Evolutionary conservation across 2,797 vertebrate species (phyloP), one percentile per base, ranked within the genome.

Genomic region (Periophthalmus magnuspinnatus): DNA sequence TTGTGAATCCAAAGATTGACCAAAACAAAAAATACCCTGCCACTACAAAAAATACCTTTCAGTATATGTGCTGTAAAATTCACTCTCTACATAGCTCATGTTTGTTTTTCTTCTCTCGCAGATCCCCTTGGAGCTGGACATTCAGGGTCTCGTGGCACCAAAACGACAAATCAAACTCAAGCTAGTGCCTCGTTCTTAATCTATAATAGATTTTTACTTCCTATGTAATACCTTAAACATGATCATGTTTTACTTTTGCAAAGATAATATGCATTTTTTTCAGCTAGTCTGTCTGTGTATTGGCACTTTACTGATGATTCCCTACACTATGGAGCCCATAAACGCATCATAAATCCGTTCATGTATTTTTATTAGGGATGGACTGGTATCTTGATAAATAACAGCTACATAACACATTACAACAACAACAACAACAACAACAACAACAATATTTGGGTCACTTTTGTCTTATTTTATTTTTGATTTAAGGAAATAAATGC

Each of bases 101-200:
- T 28, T 28, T 65, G 80, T 16, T 56, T 36, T 67, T 62, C 65
- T 22, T 61, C 77, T 21, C 34, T 14, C 2, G 41, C 5, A 95
- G 95, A 76, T 94, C 63, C 94, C 93, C 0, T 1, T 95, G 6
- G 88, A 93, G 74, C 0, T 96, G 77, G 89, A 83, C 33, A 5
- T 32, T 0, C 60, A 56, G 19, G 82, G 71, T 38, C 68, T 95
- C 13, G 0, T 94, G 16, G 14, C 65, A 1, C 90, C 93, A 0
- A 93, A 93, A 85, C 32, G 89, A 60, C 93, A 94, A 24, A 89
- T 96, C 63, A 67, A 91, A 59, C 85, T 96, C 67, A 94, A 93
- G 78, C 75, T 95, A 77, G 81, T 80, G 38, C 85, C 90, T 7
- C 91, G 93, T 59, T 56, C 81, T 48, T 64, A 82, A 69, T 2